Conservation (phyloP, 2,113 vertebrate species). For the Lucifuga dentata region DNA sequence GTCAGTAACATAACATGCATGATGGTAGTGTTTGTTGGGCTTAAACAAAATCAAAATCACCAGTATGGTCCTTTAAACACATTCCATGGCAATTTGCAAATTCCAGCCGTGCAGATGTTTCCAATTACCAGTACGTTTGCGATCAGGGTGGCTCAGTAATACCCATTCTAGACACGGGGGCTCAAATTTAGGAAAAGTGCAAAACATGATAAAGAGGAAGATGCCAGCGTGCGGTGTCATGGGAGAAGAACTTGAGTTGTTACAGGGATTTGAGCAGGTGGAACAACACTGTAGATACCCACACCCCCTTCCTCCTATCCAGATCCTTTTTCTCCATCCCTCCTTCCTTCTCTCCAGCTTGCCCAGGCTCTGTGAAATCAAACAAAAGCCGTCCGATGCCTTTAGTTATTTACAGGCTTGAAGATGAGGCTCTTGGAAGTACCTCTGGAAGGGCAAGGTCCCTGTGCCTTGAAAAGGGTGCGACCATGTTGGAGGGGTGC, state of each 20-base stretch:
- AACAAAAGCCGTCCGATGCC: slow-evolving; percentile 30
- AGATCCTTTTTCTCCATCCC: slow-evolving; percentile 1
- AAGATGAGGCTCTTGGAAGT: slow-evolving; percentile 26
- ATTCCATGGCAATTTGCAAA: neutral
- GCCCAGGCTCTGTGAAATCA: slow-evolving; percentile 39
- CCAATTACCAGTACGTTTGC: slow-evolving; percentile 53
- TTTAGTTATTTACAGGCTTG: slow-evolving; percentile 21
- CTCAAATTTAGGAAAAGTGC: slow-evolving; percentile 64
- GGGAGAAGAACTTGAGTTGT: slow-evolving; percentile 45
- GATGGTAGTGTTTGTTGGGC: no score
- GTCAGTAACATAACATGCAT: no score
- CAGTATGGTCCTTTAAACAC: neutral
- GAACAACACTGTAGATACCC: slow-evolving; percentile 23
- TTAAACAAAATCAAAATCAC: no score
- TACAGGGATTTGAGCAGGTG: slow-evolving; percentile 58
- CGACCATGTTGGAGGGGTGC: slow-evolving; percentile 35
- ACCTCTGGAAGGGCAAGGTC: slow-evolving; percentile 35
- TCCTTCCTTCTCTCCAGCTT: slow-evolving; percentile 21
- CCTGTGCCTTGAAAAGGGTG: slow-evolving; percentile 39
- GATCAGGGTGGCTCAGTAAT: slow-evolving; percentile 49
- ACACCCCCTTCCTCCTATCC: neutral
- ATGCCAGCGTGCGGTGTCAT: slow-evolving; percentile 29
- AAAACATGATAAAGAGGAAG: slow-evolving; percentile 58
- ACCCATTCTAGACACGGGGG: slow-evolving; percentile 40
- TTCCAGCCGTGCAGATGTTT: slow-evolving; percentile 61